A percentile compares a stretch with the other conserved stretches of the same genome.
Evolutionary conservation across 23 tunicate genomes (phyloP).

Genomic region (Halocynthia roretzi): DNA sequence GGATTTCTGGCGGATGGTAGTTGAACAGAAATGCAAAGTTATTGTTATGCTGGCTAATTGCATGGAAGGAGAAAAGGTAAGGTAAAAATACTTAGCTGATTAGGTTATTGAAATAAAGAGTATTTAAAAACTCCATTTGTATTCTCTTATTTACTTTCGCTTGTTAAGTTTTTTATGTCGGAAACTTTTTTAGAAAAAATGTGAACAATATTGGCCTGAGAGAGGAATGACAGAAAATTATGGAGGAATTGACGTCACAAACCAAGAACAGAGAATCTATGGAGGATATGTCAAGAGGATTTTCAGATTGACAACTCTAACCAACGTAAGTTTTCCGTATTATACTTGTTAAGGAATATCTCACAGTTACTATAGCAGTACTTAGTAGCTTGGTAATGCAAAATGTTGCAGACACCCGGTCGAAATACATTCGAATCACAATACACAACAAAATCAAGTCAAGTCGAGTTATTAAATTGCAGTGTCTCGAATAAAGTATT

Average conservation of each 20-base stretch:
- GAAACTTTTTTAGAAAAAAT: conserved; percentile 18
- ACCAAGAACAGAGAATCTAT: conserved; percentile 6
- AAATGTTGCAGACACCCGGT: not conserved
- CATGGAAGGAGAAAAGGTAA: conserved; percentile 34
- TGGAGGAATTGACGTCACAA: conserved; percentile 5
- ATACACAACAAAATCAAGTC: too few species aligned
- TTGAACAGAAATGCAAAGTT: conserved; percentile 21
- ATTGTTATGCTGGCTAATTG: conserved; percentile 50
- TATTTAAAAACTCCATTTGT: too few species aligned
- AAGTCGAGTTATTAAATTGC: too few species aligned
- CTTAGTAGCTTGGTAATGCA: too few species aligned
- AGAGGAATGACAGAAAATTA: conserved; percentile 1
- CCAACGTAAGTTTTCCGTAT: conserved; percentile 3
- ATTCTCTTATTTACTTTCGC: too few species aligned
- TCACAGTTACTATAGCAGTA: too few species aligned
- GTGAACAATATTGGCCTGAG: conserved; percentile 45
- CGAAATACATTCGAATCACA: too few species aligned
- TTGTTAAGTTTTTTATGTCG: too few species aligned
- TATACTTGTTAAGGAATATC: too few species aligned
- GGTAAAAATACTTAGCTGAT: too few species aligned
- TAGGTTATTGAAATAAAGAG: too few species aligned
- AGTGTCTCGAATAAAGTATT: too few species aligned
- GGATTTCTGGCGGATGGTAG: conserved; percentile 49
- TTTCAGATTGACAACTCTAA: conserved; percentile 1
- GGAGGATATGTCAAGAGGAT: conserved; percentile 4